phyloP scores from a whole-genome alignment of 2,888 invertebrate species.

The Archaeoteleia sp. region DNA sequence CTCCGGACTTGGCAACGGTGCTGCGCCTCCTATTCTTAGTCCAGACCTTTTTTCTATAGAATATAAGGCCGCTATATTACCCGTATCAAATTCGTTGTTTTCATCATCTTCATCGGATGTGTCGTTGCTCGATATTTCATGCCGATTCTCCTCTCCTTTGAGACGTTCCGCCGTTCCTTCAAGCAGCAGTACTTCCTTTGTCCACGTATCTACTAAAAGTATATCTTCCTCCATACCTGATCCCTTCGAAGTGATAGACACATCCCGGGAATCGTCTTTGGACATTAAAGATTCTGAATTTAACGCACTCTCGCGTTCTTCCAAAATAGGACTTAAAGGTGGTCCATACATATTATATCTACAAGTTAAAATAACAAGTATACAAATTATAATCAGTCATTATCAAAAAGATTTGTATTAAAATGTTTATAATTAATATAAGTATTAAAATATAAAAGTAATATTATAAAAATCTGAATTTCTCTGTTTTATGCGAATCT shows the following conservation, averaged over 20 bases:
- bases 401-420: too few relatives aligned
- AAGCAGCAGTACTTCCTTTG: constrained; percentile 75
- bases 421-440: too few relatives aligned
- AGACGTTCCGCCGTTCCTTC: constrained; percentile 60
- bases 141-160: constrained; percentile 25
- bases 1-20: constrained; percentile 71
- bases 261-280: constrained; percentile 72
- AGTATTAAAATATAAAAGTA: too few relatives aligned
- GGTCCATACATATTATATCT: constrained; percentile 78
- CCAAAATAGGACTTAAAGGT: constrained; percentile 79
- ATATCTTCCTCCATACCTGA: constrained; percentile 72
- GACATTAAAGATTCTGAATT: constrained; percentile 69
- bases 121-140: constrained; percentile 50
- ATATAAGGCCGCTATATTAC: constrained; percentile 30
- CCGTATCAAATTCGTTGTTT: constrained; percentile 56
- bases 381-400: background rate
- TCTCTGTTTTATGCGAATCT: too few relatives aligned
- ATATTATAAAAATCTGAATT: too few relatives aligned
- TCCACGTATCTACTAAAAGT: constrained; percentile 75
- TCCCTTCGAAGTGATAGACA: constrained; percentile 64
- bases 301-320: constrained; percentile 76
- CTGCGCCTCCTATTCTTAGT: constrained; percentile 55
- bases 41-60: constrained; percentile 39
- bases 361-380: constrained; percentile 51
- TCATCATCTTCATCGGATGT: constrained; percentile 61